These are phyloP conservation scores for Drosophila jambulina DNA, from an alignment of 1,140 invertebrate genomes.

Conservation along the genomic window DNA sequence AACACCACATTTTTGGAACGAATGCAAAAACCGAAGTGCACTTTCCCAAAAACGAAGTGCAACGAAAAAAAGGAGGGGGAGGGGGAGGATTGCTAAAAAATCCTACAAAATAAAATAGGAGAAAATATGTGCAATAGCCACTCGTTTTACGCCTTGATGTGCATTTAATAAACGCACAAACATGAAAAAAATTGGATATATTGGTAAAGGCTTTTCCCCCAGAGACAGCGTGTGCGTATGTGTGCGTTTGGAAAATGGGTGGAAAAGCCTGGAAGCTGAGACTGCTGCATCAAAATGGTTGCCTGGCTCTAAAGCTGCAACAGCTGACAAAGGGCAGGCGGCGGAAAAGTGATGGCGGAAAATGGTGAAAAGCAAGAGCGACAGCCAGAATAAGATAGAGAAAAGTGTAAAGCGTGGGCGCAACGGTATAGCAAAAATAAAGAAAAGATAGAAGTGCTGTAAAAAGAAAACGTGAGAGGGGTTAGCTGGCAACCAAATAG, in stretches of 20 bases:
- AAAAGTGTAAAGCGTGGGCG: constrained; percentile 6
- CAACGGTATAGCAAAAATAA: background rate
- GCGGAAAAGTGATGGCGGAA: background rate
- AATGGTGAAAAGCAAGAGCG: background rate
- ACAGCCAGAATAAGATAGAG: background rate
- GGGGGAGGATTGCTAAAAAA: too few relatives aligned
- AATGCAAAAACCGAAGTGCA: constrained; percentile 15
- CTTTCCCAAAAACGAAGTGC: constrained; percentile 8
- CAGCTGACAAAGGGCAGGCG: constrained; percentile 21
- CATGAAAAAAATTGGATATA: background rate
- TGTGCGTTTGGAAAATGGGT: constrained; percentile 4
- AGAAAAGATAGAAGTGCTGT: background rate
- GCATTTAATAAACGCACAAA: constrained; percentile 60
- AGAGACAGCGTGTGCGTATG: background rate
- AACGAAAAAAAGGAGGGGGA: background rate
- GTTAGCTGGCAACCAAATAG: background rate
- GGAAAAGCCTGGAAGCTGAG: constrained; percentile 7
- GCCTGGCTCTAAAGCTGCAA: background rate
- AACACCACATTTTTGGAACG: background rate
- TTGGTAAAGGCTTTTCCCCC: background rate
- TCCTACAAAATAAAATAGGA: background rate
- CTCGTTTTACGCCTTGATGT: constrained; percentile 47
- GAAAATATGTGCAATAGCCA: background rate
- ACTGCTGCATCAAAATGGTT: constrained; percentile 19
- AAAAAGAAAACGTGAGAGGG: background rate